phyloP scores from a whole-genome alignment of 2,888 invertebrate genomes.

The Lapara coniferarum region DNA sequence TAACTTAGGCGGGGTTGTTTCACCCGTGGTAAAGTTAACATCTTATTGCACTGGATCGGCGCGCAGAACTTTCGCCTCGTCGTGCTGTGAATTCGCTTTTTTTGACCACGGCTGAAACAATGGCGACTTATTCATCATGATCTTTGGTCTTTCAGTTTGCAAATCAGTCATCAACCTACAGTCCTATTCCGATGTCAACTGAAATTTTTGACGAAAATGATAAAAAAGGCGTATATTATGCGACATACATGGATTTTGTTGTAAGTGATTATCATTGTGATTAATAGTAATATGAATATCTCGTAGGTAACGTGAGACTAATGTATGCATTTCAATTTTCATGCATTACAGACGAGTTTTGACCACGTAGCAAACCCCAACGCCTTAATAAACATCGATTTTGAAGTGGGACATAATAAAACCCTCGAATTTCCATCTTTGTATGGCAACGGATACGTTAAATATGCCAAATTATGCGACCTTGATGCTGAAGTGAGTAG shows the following conservation, averaged over 20 bases:
- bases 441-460: not conserved
- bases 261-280: not conserved
- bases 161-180: not conserved
- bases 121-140: too few relatives aligned
- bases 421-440: not conserved
- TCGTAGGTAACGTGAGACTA: not conserved
- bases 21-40: too few relatives aligned
- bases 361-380: not conserved
- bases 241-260: not conserved
- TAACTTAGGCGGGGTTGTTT: too few relatives aligned
- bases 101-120: too few relatives aligned
- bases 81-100: too few relatives aligned
- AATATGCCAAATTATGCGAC: constrained; percentile 1
- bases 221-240: not conserved
- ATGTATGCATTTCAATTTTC: not conserved
- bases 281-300: too few relatives aligned
- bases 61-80: too few relatives aligned
- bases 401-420: not conserved
- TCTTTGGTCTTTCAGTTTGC: not conserved
- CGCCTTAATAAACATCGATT: not conserved
- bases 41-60: too few relatives aligned
- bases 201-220: not conserved
- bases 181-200: not conserved
- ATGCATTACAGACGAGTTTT: not conserved
- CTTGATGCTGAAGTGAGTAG: not conserved